Evolutionary conservation across 2,888 invertebrate genomes (phyloP).

Genomic region (Dolichopus griseipennis): DNA sequence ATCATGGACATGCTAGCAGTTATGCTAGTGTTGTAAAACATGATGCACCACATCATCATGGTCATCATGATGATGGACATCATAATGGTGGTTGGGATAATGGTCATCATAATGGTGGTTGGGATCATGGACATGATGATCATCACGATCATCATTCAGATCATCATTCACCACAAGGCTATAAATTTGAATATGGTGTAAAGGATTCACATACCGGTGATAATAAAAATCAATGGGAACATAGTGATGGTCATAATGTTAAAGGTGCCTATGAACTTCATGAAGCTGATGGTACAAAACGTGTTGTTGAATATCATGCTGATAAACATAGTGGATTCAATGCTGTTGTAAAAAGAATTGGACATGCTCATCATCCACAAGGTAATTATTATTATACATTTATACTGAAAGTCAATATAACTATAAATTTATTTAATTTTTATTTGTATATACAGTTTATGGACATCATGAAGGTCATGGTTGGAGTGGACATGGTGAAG

Average conservation of each 20-base stretch:
- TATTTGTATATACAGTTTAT: background rate
- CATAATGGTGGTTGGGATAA: constrained; percentile 12
- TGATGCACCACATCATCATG: constrained; percentile 10
- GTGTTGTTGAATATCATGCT: constrained; percentile 45
- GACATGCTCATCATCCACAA: constrained; percentile 34
- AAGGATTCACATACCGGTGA: constrained; percentile 46
- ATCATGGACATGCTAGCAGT: constrained; percentile 13
- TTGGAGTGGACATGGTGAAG: background rate
- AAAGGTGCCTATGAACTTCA: constrained; percentile 46
- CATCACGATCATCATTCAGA: background rate
- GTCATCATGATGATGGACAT: background rate
- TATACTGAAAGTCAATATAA: too few relatives aligned
- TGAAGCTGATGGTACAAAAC: constrained; percentile 45
- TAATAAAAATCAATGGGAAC: constrained; percentile 45
- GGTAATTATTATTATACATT: too few relatives aligned
- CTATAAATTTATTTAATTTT: too few relatives aligned
- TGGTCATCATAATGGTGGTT: constrained; percentile 12
- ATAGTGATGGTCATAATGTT: constrained; percentile 47
- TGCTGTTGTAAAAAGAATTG: constrained; percentile 45
- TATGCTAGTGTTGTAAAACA: constrained; percentile 17
- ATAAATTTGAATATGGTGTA: constrained; percentile 46
- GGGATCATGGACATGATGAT: constrained; percentile 20
- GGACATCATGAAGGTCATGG: constrained; percentile 7
- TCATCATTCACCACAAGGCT: constrained; percentile 36
- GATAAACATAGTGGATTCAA: constrained; percentile 47